phyloP scores from a whole-genome alignment of 37 sponge, comb jelly and placozoan species.

The Amphimedon queenslandica region DNA sequence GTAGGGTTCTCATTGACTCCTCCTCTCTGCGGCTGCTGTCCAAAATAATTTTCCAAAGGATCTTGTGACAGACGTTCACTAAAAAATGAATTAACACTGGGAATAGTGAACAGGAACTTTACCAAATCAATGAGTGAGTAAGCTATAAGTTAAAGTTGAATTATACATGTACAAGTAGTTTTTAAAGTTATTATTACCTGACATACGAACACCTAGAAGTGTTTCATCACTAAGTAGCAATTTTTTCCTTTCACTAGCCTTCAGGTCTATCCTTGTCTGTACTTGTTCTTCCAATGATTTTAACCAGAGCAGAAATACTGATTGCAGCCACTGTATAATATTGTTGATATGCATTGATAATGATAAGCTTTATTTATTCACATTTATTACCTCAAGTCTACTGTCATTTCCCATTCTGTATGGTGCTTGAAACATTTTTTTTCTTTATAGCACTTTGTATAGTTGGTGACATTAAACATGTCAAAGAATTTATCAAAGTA shows the following conservation, averaged over 20 bases:
- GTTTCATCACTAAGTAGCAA: constrained; percentile 3
- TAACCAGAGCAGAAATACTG: not conserved
- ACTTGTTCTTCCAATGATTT: not conserved
- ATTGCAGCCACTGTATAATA: constrained; percentile 1
- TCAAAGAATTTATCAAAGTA: too few species aligned
- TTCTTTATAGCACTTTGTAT: not conserved
- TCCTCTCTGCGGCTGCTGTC: not conserved
- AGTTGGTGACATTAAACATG: constrained; percentile 9
- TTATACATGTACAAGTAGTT: not conserved
- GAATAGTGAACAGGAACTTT: not conserved
- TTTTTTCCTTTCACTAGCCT: not conserved
- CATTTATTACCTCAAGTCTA: not conserved
- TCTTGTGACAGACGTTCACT: not conserved
- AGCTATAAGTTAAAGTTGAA: not conserved
- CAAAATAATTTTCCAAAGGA: constrained; percentile 9
- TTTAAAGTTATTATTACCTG: not conserved
- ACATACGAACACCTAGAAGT: not conserved
- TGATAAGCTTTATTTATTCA: not conserved
- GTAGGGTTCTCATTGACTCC: constrained; percentile 9
- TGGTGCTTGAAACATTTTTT: constrained; percentile 7
- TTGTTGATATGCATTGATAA: not conserved
- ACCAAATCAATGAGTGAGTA: not conserved
- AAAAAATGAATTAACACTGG: not conserved
- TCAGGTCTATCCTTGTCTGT: not conserved
- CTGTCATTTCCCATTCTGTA: not conserved